These are phyloP conservation scores for Octomys mimax DNA, from an alignment of 2,797 vertebrate genomes.

Conservation along the genomic window DNA sequence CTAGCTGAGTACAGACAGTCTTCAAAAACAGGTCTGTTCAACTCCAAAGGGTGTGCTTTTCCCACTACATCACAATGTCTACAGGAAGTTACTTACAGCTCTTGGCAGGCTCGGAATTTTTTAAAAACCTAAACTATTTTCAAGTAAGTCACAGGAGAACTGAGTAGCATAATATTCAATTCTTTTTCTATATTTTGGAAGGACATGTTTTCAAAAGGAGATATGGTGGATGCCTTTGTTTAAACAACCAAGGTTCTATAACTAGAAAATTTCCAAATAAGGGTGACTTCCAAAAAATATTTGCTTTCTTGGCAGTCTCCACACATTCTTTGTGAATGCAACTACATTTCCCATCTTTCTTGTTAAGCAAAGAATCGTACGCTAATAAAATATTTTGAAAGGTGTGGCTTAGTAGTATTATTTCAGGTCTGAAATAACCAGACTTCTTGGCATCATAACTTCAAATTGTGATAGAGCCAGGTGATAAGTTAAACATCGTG, in stretches of 20 bases:
- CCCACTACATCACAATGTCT: slow-evolving; percentile 60
- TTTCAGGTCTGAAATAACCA: slow-evolving; percentile 73
- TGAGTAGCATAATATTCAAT: slow-evolving; percentile 50
- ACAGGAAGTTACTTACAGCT: slow-evolving; percentile 78
- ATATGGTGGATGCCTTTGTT: slow-evolving; percentile 74
- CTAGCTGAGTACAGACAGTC: slow-evolving; percentile 64
- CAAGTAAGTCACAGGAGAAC: slow-evolving; percentile 73
- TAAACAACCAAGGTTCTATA: slow-evolving; percentile 70
- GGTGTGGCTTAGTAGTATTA: slow-evolving; percentile 68
- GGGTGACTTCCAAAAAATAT: slow-evolving; percentile 77
- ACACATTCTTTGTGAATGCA: slow-evolving; percentile 79
- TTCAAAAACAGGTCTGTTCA: slow-evolving; percentile 63
- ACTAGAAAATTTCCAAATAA: slow-evolving; percentile 81
- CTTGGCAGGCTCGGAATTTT: slow-evolving; percentile 60
- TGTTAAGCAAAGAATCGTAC: slow-evolving; percentile 72
- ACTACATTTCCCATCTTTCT: slow-evolving; percentile 76
- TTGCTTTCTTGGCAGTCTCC: slow-evolving; percentile 80
- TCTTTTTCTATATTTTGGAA: slow-evolving; percentile 74
- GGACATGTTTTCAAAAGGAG: slow-evolving; percentile 68
- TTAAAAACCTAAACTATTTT: slow-evolving; percentile 65
- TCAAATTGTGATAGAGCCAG: slow-evolving; percentile 38
- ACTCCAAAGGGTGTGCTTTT: slow-evolving; percentile 59
- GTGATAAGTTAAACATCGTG: slow-evolving; percentile 53
- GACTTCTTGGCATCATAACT: slow-evolving; percentile 66
- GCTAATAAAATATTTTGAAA: slow-evolving; percentile 71